Conservation (phyloP, 2,888 invertebrate species). For the Pantelozetes paolii region DNA sequence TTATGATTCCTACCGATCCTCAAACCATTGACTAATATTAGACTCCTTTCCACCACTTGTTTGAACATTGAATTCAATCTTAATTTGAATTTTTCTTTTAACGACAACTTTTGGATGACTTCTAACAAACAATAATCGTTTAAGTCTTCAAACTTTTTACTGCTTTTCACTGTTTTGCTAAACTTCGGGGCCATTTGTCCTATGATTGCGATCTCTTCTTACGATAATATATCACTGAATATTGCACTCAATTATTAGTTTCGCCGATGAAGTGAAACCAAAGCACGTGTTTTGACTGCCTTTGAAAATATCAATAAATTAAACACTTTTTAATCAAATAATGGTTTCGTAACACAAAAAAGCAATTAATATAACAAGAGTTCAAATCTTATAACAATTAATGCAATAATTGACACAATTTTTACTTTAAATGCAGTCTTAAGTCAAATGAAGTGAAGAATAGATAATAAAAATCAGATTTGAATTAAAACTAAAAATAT, state of each 20-base stretch:
- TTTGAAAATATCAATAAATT: too few species aligned
- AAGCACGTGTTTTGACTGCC: too few species aligned
- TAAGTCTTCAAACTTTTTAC: slow-evolving; percentile 4
- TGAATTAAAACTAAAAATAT: too few species aligned
- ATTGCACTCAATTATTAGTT: not conserved
- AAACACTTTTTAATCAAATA: too few species aligned
- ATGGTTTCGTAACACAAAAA: too few species aligned
- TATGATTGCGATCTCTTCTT: not conserved
- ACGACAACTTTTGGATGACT: not conserved
- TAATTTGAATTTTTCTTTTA: not conserved
- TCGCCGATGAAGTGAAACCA: too few species aligned
- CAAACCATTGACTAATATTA: not conserved
- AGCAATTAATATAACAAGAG: too few species aligned
- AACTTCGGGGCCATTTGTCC: slow-evolving; percentile 9
- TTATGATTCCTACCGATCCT: not conserved
- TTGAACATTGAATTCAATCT: not conserved
- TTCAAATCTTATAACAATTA: too few species aligned
- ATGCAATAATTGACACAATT: too few species aligned
- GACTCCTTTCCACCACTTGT: not conserved
- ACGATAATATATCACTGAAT: not conserved
- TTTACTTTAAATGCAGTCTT: too few species aligned
- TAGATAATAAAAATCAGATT: too few species aligned
- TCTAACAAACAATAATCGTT: slow-evolving; percentile 23
- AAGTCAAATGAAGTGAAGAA: too few species aligned
- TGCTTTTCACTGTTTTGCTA: not conserved